Evolutionary conservation across 2,888 invertebrate genomes (phyloP).

Genomic region (Drosophila mercatorum): DNA sequence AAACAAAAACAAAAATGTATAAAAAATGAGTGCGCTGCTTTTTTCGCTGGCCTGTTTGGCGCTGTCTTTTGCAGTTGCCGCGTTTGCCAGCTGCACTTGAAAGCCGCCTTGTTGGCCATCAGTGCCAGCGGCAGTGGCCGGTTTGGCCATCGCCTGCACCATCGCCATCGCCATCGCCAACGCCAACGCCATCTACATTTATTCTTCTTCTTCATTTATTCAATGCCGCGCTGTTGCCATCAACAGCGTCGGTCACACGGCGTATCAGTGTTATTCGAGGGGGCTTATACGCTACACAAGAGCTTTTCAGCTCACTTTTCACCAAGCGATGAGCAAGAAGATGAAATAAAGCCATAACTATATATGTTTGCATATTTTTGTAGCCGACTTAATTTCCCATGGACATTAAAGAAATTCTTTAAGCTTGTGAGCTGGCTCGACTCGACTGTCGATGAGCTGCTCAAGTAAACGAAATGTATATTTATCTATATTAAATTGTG

Average conservation of each 20-base stretch:
- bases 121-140: conserved; percentile 45
- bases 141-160: conserved; percentile 35
- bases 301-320: conserved; percentile 55
- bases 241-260: conserved; percentile 67
- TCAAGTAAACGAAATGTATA: too few species aligned
- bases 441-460: too few species aligned
- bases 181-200: conserved; percentile 56
- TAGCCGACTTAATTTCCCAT: conserved; percentile 24
- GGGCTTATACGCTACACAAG: conserved; percentile 45
- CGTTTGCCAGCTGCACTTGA: conserved; percentile 71
- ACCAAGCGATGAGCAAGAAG: conserved; percentile 13
- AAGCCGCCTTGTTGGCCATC: conserved; percentile 65
- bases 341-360: conserved; percentile 23
- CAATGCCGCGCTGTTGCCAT: conserved; percentile 63
- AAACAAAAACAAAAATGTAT: conserved; percentile 24
- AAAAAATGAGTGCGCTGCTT: conserved; percentile 48
- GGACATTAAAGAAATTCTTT: conserved; percentile 1
- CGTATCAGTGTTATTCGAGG: conserved; percentile 67
- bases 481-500: too few species aligned
- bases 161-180: conserved; percentile 20
- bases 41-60: conserved; percentile 53
- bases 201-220: conserved; percentile 67
- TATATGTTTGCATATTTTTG: conserved; percentile 3
- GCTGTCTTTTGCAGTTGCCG: conserved; percentile 73
- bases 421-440: neutral